Conservation (phyloP, 2,888 invertebrate species). For the Aphrophora alni region DNA sequence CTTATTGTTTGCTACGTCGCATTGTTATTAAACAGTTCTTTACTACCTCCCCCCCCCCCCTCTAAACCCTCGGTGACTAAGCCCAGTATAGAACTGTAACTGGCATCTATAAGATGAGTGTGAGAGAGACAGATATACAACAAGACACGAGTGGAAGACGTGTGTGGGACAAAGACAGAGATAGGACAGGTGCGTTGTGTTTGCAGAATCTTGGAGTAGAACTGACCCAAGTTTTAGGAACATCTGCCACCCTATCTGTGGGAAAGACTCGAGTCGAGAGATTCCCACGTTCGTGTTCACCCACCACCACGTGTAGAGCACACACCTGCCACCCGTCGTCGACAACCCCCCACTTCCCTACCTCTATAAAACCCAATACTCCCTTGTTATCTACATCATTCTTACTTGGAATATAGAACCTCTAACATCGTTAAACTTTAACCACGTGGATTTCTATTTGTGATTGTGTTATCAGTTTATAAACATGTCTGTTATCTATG, state of each 20-base stretch:
- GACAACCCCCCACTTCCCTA: constrained; percentile 17
- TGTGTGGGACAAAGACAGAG: not conserved
- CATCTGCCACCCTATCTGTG: constrained; percentile 56
- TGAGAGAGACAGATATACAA: not conserved
- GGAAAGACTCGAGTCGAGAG: constrained; percentile 68
- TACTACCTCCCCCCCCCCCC: too few species aligned
- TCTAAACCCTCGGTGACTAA: too few species aligned
- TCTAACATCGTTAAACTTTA: not conserved
- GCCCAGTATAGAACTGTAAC: too few species aligned
- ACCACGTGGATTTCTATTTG: too few species aligned
- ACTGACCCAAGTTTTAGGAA: not conserved
- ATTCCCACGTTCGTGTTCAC: constrained; percentile 67
- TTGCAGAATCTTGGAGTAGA: constrained; percentile 11
- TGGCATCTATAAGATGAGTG: too few species aligned
- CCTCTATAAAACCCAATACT: constrained; percentile 32
- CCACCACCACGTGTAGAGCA: constrained; percentile 49
- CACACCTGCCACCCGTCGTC: constrained; percentile 38
- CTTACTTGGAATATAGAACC: not conserved
- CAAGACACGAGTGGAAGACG: not conserved
- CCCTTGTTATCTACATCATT: constrained; percentile 29
- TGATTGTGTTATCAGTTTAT: constrained; percentile 10
- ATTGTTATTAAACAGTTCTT: not conserved
- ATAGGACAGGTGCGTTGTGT: constrained; percentile 27
- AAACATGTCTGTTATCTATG: not conserved
- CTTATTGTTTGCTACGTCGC: not conserved